Base-by-base conservation (phyloP, 1,140 invertebrate species). In the Melipona quadrifasciata region DNA sequence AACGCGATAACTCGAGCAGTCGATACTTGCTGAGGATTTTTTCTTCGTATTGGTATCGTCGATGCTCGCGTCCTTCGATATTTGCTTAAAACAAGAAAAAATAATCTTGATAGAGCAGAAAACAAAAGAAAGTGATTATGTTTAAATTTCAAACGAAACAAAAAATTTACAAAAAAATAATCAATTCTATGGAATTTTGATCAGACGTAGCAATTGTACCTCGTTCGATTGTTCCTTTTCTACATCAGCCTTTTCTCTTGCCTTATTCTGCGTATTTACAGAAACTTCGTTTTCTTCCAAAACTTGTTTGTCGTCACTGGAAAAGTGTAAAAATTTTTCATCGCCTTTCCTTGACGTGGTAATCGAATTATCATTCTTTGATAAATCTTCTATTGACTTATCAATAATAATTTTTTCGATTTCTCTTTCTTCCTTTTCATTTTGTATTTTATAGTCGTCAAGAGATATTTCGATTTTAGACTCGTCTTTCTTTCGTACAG, bases 1-100 rank as follows among this genome's bases (percentile, higher is more conserved):
- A 64, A 80, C 31, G 34, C 76, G 77, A 21, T 70, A 47, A 34
- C 47, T 85, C 31, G 65, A 65, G 24, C 80, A 82, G 27, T 86
- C 80, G 64, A 17, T 31, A 27, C n/a, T 64, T 31, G 27, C 16
- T 24, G 58, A 61, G 1, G 24, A 61, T 24, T 31, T 31, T 65
- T 10, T 31, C 64, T 65, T 65, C n/a, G 24, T 31, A 19, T 27
- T 27, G n/a, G 61, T 31, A 65, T 65, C 27, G 27, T 65, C 57
- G 31, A 27, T n/a, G 16, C 17, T 61, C 17, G 58, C n/a, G 16
- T 55, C 8, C 16, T 10, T 51, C 19, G 55, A 17, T 64, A 10
- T 57, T 72, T 84, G 53, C 67, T 79, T 73, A 2, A 72, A 79
- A 14, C 21, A 58, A 47, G 0, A 64, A 17, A 71, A 51, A 72